phyloP scores from a whole-genome alignment of 2,113 vertebrate genomes.

The Ailuropoda melanoleuca region DNA sequence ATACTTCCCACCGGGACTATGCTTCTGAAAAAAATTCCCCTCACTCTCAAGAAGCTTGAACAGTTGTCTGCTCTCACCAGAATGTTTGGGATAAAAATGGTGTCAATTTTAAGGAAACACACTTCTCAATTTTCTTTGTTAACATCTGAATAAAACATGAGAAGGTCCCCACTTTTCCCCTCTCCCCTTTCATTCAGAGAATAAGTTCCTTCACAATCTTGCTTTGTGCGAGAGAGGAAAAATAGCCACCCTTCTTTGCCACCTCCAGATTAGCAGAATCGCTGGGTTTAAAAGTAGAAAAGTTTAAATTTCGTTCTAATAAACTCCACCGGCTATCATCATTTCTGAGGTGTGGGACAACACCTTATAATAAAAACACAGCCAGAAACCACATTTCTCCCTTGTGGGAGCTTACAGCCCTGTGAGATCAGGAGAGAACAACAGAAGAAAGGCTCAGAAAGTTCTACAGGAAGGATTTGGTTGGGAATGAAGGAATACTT shows the following conservation, averaged over 20 bases:
- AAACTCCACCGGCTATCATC: neutral
- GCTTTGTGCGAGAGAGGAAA: conserved; percentile 41
- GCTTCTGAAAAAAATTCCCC: conserved; percentile 81
- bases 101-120: conserved; percentile 85
- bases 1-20: conserved; percentile 82
- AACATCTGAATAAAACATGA: conserved; percentile 85
- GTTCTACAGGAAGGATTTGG: neutral
- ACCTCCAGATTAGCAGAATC: conserved; percentile 47
- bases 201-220: conserved; percentile 56
- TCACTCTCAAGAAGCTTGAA: conserved; percentile 76
- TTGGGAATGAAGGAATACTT: neutral
- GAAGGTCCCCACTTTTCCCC: conserved; percentile 72
- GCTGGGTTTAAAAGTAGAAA: conserved; percentile 23
- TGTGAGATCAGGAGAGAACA: neutral
- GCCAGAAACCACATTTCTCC: neutral
- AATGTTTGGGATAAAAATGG: conserved; percentile 84
- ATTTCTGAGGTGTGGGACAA: neutral
- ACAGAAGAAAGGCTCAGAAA: neutral
- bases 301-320: conserved; percentile 34
- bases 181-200: conserved; percentile 79
- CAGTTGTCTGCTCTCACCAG: conserved; percentile 82
- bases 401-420: neutral
- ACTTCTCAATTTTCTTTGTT: conserved; percentile 85
- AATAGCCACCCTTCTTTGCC: conserved; percentile 36
- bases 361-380: conserved; percentile 1